Base-by-base conservation (phyloP, 2,797 vertebrate genomes). In the Chrosomus eos region DNA sequence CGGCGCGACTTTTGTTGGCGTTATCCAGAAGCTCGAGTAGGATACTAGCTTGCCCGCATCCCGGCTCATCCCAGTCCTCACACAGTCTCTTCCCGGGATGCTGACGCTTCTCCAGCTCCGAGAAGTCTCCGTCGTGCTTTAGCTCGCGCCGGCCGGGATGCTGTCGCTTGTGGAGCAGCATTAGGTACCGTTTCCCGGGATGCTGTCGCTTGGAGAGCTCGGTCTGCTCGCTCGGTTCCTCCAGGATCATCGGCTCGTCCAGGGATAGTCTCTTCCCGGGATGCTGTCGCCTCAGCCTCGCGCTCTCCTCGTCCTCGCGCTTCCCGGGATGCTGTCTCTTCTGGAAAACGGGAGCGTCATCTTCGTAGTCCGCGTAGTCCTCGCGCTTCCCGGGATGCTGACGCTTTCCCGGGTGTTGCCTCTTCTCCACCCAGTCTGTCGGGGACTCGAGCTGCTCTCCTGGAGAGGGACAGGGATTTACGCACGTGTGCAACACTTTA, bases 21-120 rank as follows among this genome's bases (percentile, higher is more conserved):
- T 94, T 93, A 89, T 94, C 94, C 89, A 97, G 92, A 91, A 98
- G 93, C 90, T 96, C 94, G 82, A 97, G 92, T 88, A 98, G 89
- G 83, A 97, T 89, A 72, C 91, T 93, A 64, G 94, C 92, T 91
- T 95, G 95, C 81, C 92, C 94, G 88, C 97, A 98, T 83, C 90
- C 90, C 40, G 91, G 89, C 66, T 91, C 86, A 84, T 95, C 94
- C 90, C 90, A 91, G 26, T 91, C 90, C 16, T 94, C 95, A 86
- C 97, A 99, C 0, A 93, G 91, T 64, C 95, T 94, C 93, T 96
- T 98, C 45, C 96, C 96, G 0, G 96, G 96, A 71, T 97, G 97
- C 85, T 98, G 98, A 26, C 92, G 96, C 91, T 97, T 97, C 87
- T 96, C 94, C 60, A 94, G 13, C 0, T 92, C 87, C 10, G 79